Evolutionary conservation across 2,113 vertebrate genomes (phyloP).

Genomic region (Malurus cyaneus): DNA sequence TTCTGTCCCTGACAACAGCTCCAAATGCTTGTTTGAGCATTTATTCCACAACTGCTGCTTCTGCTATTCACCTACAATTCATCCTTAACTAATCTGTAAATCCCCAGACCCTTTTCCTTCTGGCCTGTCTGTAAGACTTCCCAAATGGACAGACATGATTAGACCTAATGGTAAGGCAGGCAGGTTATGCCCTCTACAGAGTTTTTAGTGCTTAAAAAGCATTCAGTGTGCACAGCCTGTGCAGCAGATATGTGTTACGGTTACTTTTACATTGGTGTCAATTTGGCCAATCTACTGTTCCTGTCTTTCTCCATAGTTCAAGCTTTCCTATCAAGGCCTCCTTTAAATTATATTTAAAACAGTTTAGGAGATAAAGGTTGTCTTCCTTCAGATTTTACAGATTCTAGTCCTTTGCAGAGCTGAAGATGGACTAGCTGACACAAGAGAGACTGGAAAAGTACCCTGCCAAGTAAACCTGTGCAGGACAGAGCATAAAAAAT

Average conservation of each 20-base stretch:
- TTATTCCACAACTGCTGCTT: not conserved
- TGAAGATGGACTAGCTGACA: not conserved
- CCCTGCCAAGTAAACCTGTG: not conserved
- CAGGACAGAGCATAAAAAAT: not conserved
- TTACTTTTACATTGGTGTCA: not conserved
- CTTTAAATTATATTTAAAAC: not conserved
- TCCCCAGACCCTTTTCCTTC: not conserved
- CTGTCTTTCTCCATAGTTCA: not conserved
- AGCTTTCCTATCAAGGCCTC: not conserved
- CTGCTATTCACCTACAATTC: not conserved
- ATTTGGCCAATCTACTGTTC: not conserved
- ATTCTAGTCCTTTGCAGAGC: not conserved
- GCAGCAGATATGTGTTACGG: not conserved
- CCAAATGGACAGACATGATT: not conserved
- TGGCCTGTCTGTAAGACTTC: not conserved
- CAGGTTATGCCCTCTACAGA: not conserved
- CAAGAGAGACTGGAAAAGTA: not conserved
- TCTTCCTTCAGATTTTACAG: not conserved
- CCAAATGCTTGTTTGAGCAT: not conserved
- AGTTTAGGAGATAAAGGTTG: not conserved
- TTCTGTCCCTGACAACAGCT: not conserved
- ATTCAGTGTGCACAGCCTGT: not conserved
- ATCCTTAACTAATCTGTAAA: slow-evolving; percentile 6
- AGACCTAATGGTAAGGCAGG: not conserved
- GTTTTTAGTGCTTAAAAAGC: not conserved